Evolutionary conservation across 2,888 invertebrate genomes (phyloP).

Genomic region (Gryllus longicercus): DNA sequence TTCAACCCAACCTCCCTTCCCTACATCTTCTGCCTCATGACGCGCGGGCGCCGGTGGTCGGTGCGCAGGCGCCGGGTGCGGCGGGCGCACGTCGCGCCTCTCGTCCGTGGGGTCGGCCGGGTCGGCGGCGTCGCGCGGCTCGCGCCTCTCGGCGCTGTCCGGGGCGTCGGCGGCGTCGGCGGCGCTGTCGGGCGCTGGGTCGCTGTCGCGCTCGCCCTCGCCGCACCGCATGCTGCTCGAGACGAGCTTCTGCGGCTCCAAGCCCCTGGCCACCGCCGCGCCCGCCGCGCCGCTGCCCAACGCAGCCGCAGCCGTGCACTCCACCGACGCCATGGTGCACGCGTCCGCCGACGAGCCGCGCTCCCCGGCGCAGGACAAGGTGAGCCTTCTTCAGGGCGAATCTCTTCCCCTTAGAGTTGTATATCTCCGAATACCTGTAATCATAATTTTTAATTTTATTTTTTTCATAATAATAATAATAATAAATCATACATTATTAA

Average conservation of each 20-base stretch:
- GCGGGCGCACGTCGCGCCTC: conserved; percentile 75
- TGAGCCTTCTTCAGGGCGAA: not conserved
- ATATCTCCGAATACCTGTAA: no score
- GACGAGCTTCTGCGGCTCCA: conserved; percentile 86
- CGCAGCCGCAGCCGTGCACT: no score
- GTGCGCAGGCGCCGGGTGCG: conserved; percentile 51
- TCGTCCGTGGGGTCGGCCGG: conserved; percentile 61
- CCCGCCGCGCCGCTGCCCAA: not conserved
- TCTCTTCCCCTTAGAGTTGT: no score
- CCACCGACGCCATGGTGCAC: no score
- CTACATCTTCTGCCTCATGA: no score
- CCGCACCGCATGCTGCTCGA: conserved; percentile 88
- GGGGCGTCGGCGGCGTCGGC: conserved; percentile 43
- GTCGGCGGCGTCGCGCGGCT: conserved; percentile 47
- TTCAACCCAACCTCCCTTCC: no score
- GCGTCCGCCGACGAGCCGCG: not conserved
- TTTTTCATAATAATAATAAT: no score
- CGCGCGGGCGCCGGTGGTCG: no score
- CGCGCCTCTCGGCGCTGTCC: conserved; percentile 65
- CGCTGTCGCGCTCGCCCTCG: conserved; percentile 56
- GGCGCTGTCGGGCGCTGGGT: conserved; percentile 38
- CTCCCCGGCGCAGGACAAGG: not conserved
- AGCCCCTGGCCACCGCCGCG: conserved; percentile 50
- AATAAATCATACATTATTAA: no score
- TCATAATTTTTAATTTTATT: no score